Conservation (phyloP, 2,113 vertebrate genomes). For the Petrocephalus zakoni region DNA sequence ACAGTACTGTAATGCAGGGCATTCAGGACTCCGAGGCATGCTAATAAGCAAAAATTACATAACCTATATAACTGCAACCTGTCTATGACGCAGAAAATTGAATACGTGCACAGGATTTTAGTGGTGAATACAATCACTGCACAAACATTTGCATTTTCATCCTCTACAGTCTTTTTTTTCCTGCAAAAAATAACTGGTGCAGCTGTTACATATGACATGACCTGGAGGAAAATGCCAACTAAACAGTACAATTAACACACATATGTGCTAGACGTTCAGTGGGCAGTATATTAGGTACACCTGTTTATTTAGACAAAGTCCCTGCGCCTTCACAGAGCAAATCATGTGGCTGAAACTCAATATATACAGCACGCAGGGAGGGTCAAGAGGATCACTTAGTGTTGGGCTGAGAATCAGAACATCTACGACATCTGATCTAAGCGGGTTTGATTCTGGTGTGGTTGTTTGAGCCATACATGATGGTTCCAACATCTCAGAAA, state of each 20-base stretch:
- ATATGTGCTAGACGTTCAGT: not conserved
- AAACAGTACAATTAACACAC: not conserved
- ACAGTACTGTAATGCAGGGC: conserved; percentile 67
- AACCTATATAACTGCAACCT: conserved; percentile 58
- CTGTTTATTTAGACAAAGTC: not conserved
- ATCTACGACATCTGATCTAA: too few relatives aligned
- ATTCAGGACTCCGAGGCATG: conserved; percentile 62
- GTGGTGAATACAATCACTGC: conserved; percentile 54
- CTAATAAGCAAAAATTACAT: conserved; percentile 64
- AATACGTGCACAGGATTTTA: conserved; percentile 62
- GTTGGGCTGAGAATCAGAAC: too few relatives aligned
- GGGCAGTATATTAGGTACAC: not conserved
- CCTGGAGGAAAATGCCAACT: not conserved
- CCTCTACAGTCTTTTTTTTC: conserved; percentile 56
- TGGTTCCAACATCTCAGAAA: too few relatives aligned
- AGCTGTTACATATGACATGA: conserved; percentile 44
- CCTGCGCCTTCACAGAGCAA: not conserved
- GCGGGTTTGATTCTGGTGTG: too few relatives aligned
- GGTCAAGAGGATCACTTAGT: too few relatives aligned
- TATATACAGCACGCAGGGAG: too few relatives aligned
- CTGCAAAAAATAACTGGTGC: conserved; percentile 53
- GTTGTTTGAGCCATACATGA: too few relatives aligned
- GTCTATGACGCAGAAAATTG: conserved; percentile 56
- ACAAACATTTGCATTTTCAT: conserved; percentile 66
- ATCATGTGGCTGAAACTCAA: not conserved